These are phyloP conservation scores for Arctopsyche grandis DNA, from an alignment of 1,140 invertebrate genomes.

Conservation along the genomic window DNA sequence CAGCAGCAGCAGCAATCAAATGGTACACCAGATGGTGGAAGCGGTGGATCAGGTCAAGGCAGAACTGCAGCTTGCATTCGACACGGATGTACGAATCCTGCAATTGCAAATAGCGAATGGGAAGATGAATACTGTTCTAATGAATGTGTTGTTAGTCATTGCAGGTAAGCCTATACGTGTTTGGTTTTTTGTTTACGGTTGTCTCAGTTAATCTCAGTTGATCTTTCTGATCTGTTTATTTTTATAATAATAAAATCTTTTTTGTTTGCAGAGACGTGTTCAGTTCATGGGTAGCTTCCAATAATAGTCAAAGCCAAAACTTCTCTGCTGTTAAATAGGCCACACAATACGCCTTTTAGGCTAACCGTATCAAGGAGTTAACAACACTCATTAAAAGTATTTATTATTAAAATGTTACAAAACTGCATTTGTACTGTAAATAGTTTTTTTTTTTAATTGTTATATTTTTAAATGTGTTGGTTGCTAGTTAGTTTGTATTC, in stretches of 20 bases:
- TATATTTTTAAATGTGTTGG: slow-evolving; percentile 49
- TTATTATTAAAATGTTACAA: slow-evolving; percentile 50
- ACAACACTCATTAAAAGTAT: slow-evolving; percentile 43
- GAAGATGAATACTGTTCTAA: slow-evolving; percentile 98
- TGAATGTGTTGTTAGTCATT: slow-evolving; percentile 96
- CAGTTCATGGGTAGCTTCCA: slow-evolving; percentile 87
- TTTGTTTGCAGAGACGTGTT: slow-evolving; percentile 81
- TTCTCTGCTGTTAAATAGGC: slow-evolving; percentile 64
- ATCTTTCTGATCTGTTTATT: slow-evolving; percentile 14
- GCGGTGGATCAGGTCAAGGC: slow-evolving; percentile 61
- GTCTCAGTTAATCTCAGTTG: slow-evolving; percentile 37
- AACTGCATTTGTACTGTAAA: slow-evolving; percentile 53
- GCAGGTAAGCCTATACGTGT: slow-evolving; percentile 73
- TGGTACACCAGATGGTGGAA: slow-evolving; percentile 58
- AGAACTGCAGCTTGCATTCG: slow-evolving; percentile 81
- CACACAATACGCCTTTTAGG: slow-evolving; percentile 24
- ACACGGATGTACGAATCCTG: slow-evolving; percentile 89
- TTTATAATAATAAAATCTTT: slow-evolving; percentile 39
- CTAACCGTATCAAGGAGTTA: slow-evolving; percentile 9
- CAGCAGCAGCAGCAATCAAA: slow-evolving; percentile 43
- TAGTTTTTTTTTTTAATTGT: slow-evolving; percentile 42
- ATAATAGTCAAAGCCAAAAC: slow-evolving; percentile 74
- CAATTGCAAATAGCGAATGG: slow-evolving; percentile 93
- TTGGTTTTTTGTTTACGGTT: slow-evolving; percentile 36
- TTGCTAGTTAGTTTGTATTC: slow-evolving; percentile 47